A percentile compares a stretch with the other conserved stretches of the same genome.
These are phyloP conservation scores for Eupithecia vulgata DNA, from an alignment of 2,888 invertebrate genomes.

Conservation along the genomic window DNA sequence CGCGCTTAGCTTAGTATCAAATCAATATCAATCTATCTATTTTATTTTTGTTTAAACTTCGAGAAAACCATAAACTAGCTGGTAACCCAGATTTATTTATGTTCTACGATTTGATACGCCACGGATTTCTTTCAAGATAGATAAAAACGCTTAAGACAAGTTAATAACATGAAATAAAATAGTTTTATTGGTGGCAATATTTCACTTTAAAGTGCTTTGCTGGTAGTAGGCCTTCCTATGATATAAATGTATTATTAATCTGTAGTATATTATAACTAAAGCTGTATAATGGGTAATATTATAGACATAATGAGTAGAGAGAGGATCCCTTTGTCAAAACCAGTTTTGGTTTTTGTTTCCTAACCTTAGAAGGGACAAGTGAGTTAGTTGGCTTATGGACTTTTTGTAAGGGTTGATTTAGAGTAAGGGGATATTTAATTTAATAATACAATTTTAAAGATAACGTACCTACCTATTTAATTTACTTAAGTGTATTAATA, in stretches of 20 bases:
- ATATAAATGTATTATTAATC: neutral
- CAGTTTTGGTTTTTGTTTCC: slow-evolving; percentile 54
- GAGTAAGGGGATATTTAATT: neutral
- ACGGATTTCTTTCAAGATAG: slow-evolving; percentile 1
- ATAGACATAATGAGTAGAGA: slow-evolving; percentile 68
- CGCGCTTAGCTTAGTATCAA: no score
- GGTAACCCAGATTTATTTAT: neutral
- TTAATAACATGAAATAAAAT: slow-evolving; percentile 34
- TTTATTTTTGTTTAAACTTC: neutral
- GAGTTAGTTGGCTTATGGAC: slow-evolving; percentile 13
- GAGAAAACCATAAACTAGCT: neutral
- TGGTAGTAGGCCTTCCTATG: neutral
- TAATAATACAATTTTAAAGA: neutral
- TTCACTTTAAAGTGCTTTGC: slow-evolving; percentile 3
- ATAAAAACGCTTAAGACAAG: slow-evolving; percentile 1
- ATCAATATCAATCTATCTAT: neutral
- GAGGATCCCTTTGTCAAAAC: slow-evolving; percentile 51
- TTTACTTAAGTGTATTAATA: neutral
- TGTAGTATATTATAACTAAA: slow-evolving; percentile 46
- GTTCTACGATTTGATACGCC: slow-evolving; percentile 1
- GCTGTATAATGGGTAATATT: slow-evolving; percentile 71
- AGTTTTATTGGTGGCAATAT: slow-evolving; percentile 23
- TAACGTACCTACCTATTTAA: no score
- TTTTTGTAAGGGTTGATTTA: neutral
- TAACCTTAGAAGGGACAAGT: slow-evolving; percentile 47